Evolutionary conservation across 1,140 invertebrate genomes (phyloP).

Genomic region (Drosophila melanogaster): DNA sequence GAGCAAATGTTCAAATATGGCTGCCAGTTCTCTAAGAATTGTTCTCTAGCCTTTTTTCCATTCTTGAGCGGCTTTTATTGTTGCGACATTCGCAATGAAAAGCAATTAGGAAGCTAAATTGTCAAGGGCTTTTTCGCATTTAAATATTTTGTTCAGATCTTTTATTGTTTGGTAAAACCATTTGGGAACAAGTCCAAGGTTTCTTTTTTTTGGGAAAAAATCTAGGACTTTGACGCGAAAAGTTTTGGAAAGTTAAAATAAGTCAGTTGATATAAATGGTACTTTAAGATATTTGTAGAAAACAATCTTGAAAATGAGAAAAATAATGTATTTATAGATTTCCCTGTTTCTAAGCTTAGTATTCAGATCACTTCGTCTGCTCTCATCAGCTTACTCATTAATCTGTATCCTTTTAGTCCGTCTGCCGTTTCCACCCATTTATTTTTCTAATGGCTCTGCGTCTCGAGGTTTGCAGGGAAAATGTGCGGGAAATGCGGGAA

Average conservation of each 20-base stretch:
- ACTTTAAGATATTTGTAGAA: not conserved
- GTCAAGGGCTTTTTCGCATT: constrained; percentile 29
- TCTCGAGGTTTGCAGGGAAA: not conserved
- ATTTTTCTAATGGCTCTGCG: constrained; percentile 32
- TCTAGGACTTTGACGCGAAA: constrained; percentile 1
- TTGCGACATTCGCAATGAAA: constrained; percentile 48
- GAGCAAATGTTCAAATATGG: constrained; percentile 35
- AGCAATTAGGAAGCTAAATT: constrained; percentile 49
- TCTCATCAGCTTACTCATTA: constrained; percentile 28
- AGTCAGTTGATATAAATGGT: not conserved
- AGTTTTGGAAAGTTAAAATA: not conserved
- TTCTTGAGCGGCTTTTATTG: constrained; percentile 37
- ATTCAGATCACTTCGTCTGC: not conserved
- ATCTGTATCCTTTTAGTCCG: constrained; percentile 37
- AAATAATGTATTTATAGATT: not conserved
- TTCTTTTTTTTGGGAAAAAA: not conserved
- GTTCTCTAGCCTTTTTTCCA: constrained; percentile 1
- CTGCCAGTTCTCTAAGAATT: constrained; percentile 5
- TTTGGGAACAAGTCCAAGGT: constrained; percentile 11
- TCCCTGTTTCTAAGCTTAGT: not conserved
- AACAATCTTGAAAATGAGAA: not conserved
- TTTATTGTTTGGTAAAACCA: not conserved
- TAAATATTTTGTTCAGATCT: constrained; percentile 10
- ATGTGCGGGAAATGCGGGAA: constrained; percentile 10
- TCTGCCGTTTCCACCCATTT: constrained; percentile 21